phyloP scores from a whole-genome alignment of 2,888 invertebrate species.

The Ochlodes sylvanus region DNA sequence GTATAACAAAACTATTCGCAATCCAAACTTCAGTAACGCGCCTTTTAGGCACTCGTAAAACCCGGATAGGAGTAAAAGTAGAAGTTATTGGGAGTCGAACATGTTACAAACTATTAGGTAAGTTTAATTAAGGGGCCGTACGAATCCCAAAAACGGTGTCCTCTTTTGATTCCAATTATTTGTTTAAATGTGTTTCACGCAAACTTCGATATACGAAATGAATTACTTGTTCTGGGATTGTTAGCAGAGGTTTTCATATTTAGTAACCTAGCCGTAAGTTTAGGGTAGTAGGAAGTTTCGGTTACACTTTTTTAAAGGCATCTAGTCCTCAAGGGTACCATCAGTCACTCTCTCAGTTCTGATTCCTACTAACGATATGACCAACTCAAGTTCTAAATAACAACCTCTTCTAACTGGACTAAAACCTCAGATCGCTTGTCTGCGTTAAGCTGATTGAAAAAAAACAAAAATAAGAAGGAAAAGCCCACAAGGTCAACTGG shows the following conservation, averaged over 20 bases:
- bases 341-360: too few relatives aligned
- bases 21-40: not conserved
- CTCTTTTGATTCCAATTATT: conserved; percentile 9
- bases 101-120: conserved; percentile 7
- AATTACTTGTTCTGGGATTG: too few relatives aligned
- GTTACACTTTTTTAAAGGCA: too few relatives aligned
- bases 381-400: too few relatives aligned
- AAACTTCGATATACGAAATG: too few relatives aligned
- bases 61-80: conserved; percentile 16
- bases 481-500: conserved; percentile 12
- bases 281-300: too few relatives aligned
- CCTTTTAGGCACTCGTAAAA: conserved; percentile 6
- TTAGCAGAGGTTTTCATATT: too few relatives aligned
- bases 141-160: conserved; percentile 2
- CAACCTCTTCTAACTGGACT: too few relatives aligned
- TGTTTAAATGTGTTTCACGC: conserved; percentile 4
- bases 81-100: conserved; percentile 8
- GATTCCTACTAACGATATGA: too few relatives aligned
- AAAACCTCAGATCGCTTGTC: too few relatives aligned
- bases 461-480: not conserved
- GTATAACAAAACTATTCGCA: not conserved
- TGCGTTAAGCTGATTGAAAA: not conserved
- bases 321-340: too few relatives aligned
- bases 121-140: conserved; percentile 18
- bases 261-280: too few relatives aligned